A percentile compares a stretch with the other conserved stretches of the same genome.
Evolutionary conservation across 2,888 invertebrate species (phyloP).

Genomic region (Suillia variegata): DNA sequence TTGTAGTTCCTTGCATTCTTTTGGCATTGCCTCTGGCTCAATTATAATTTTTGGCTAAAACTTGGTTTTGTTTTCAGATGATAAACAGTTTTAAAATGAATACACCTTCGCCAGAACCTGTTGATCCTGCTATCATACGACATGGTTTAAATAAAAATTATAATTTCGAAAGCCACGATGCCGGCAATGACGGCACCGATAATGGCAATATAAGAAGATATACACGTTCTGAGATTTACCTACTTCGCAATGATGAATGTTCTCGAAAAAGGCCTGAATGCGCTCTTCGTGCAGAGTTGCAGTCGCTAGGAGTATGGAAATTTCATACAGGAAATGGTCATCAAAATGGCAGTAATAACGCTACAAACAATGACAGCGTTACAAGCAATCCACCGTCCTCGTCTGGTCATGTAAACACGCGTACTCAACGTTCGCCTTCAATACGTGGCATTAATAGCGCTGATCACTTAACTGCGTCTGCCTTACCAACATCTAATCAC

Average conservation of each 20-base stretch:
- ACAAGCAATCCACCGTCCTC: too few species aligned
- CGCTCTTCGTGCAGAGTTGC: slow-evolving; percentile 63
- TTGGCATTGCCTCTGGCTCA: too few species aligned
- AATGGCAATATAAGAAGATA: slow-evolving; percentile 61
- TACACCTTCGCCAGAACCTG: neutral
- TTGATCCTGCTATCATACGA: neutral
- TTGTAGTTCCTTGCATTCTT: too few species aligned
- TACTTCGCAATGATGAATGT: slow-evolving; percentile 72
- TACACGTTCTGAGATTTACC: slow-evolving; percentile 74
- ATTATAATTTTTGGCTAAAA: too few species aligned
- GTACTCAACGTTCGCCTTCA: neutral
- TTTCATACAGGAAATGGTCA: slow-evolving; percentile 50
- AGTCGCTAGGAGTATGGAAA: slow-evolving; percentile 61
- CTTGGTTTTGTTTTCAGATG: too few species aligned
- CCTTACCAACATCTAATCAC: neutral
- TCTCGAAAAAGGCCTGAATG: slow-evolving; percentile 76
- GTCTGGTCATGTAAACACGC: neutral
- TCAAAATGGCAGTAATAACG: slow-evolving; percentile 18
- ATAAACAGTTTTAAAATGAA: too few species aligned
- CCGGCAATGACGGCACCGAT: neutral
- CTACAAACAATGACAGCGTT: neutral
- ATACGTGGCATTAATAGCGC: neutral
- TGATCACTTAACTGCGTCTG: slow-evolving; percentile 12
- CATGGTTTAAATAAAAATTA: neutral
- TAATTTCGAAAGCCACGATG: neutral